These are phyloP conservation scores for Hemicordylus capensis DNA, from an alignment of 2,113 vertebrate species.

Conservation along the genomic window DNA sequence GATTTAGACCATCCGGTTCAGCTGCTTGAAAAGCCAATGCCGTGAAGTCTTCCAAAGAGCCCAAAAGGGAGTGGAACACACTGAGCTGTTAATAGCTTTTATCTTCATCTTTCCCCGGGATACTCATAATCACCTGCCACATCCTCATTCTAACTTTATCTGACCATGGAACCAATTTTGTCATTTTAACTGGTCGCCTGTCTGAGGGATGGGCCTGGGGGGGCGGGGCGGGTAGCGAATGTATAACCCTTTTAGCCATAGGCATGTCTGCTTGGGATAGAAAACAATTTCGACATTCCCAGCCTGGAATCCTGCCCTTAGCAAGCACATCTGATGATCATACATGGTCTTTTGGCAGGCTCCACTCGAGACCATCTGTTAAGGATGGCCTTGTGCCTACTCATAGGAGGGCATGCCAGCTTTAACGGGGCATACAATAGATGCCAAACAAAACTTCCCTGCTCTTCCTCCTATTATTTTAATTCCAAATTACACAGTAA, in stretches of 20 bases:
- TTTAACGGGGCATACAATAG: conserved; percentile 67
- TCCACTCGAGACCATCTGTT: conserved; percentile 75
- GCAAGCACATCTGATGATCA: conserved; percentile 78
- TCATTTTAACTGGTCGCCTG: conserved; percentile 4
- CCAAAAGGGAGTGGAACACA: conserved; percentile 1
- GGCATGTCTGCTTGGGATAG: conserved; percentile 66
- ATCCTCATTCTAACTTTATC: conserved; percentile 24
- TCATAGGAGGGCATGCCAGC: conserved; percentile 63
- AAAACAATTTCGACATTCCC: conserved; percentile 77
- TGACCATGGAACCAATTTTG: conserved; percentile 25
- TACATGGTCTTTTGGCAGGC: conserved; percentile 80
- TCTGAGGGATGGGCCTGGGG: not conserved
- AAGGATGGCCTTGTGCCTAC: conserved; percentile 72
- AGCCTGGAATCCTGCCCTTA: conserved; percentile 71
- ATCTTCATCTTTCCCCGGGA: accelerated
- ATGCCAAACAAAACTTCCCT: conserved; percentile 66
- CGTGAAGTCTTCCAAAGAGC: not conserved
- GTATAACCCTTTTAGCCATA: conserved; percentile 43
- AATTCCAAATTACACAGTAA: conserved; percentile 66
- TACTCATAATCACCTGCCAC: not conserved
- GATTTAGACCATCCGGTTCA: not conserved
- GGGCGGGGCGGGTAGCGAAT: not conserved
- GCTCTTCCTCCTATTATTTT: conserved; percentile 60
- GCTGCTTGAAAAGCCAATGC: not conserved
- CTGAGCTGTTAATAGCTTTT: conserved; percentile 15